Conservation (phyloP, 2,888 invertebrate genomes). For the Synergus laeviventris region DNA sequence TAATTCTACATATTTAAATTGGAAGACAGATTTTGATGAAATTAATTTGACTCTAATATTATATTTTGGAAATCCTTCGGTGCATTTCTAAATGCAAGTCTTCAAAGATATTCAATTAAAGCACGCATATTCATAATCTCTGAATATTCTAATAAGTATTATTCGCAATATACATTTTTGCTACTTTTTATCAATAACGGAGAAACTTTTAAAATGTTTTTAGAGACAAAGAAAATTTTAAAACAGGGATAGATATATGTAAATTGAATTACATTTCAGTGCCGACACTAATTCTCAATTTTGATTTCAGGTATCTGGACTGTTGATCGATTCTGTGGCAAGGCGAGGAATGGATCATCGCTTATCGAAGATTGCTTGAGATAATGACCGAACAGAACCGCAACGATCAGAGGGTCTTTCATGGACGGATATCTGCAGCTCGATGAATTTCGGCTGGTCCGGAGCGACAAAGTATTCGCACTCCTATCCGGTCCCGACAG, state of each 20-base stretch:
- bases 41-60: neutral
- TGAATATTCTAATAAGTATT: too few relatives aligned
- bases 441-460: conserved; percentile 38
- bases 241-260: neutral
- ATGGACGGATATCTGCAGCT: conserved; percentile 37
- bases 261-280: conserved; percentile 24
- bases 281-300: conserved; percentile 34
- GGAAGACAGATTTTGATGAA: neutral
- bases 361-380: conserved; percentile 39
- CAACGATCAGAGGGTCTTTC: conserved; percentile 38
- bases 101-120: neutral
- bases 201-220: neutral
- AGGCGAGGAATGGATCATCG: conserved; percentile 39
- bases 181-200: too few relatives aligned
- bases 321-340: conserved; percentile 35
- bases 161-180: too few relatives aligned
- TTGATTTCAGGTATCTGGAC: conserved; percentile 40
- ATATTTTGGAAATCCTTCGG: neutral
- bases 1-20: neutral
- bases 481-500: conserved; percentile 30
- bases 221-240: neutral
- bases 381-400: conserved; percentile 39
- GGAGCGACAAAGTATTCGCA: conserved; percentile 28
- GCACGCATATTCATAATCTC: too few relatives aligned
- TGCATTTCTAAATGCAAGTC: neutral